These are phyloP conservation scores for Epinotia nisella DNA, from an alignment of 2,888 invertebrate species.

Conservation along the genomic window DNA sequence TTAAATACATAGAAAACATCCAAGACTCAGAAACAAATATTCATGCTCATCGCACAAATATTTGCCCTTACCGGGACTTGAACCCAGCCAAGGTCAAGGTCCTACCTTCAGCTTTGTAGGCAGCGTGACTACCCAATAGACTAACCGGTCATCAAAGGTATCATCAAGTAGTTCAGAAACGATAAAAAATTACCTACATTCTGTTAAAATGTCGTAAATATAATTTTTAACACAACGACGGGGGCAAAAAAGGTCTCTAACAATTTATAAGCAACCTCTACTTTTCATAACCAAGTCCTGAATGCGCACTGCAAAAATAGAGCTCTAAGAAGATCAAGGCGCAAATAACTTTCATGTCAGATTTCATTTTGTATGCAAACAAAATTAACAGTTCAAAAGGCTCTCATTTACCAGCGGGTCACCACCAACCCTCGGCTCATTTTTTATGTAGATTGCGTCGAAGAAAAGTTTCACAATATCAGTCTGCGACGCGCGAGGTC, in stretches of 20 bases:
- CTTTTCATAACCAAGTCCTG: constrained; percentile 21
- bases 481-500: constrained; percentile 68
- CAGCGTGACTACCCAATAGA: no score
- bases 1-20: no score
- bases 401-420: constrained; percentile 81
- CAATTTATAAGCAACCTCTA: constrained; percentile 6
- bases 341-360: constrained; percentile 75
- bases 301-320: constrained; percentile 51
- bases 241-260: neutral
- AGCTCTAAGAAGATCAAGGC: constrained; percentile 63
- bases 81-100: no score
- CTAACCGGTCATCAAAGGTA: no score
- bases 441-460: constrained; percentile 83
- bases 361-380: constrained; percentile 80
- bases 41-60: no score
- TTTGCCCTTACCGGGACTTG: no score
- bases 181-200: neutral
- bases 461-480: constrained; percentile 83
- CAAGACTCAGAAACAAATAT: no score
- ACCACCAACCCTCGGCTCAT: constrained; percentile 78
- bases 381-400: constrained; percentile 83
- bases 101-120: no score
- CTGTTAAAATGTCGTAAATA: neutral
- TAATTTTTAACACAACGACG: no score
- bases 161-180: no score